Conservation (phyloP, 2,113 vertebrate species). For the Hippocampus guttulatus region DNA sequence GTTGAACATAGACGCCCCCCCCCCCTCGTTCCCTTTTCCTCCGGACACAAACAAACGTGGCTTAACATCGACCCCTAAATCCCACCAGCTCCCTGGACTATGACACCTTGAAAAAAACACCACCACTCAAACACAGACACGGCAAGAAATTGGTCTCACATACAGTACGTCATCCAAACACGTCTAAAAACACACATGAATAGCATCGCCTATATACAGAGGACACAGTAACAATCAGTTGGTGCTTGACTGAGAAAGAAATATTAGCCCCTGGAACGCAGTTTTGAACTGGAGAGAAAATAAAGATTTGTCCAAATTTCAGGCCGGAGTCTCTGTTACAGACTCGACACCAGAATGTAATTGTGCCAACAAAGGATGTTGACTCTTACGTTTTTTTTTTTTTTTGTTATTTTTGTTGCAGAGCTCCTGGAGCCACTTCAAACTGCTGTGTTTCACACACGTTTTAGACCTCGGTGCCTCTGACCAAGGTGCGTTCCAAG, state of each 20-base stretch:
- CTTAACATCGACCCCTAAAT: conserved; percentile 57
- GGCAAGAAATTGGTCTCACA: conserved; percentile 65
- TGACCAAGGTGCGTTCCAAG: conserved; percentile 15
- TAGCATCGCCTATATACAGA: conserved; percentile 70
- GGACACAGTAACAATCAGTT: conserved; percentile 68
- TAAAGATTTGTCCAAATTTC: conserved; percentile 38
- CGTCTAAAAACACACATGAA: conserved; percentile 69
- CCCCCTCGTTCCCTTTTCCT: conserved; percentile 27
- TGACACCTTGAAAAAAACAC: conserved; percentile 67
- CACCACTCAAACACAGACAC: conserved; percentile 70
- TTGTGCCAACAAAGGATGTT: neutral
- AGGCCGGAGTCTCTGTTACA: conserved; percentile 10
- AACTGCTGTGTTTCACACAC: conserved; percentile 47
- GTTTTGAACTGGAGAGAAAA: conserved; percentile 27
- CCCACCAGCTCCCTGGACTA: conserved; percentile 59
- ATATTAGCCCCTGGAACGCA: conserved; percentile 46
- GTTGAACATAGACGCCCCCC: conserved; percentile 47
- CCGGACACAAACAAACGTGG: conserved; percentile 61
- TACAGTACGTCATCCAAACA: conserved; percentile 67
- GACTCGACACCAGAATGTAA: conserved; percentile 30
- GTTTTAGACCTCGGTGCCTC: neutral
- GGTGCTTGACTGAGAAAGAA: conserved; percentile 47
- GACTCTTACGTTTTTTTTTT: conserved; percentile 1
- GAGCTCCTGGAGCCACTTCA: conserved; percentile 43
- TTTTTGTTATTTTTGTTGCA: neutral